Base-by-base conservation (phyloP, 2,797 vertebrate species). In the Anisognathus igniventris region DNA sequence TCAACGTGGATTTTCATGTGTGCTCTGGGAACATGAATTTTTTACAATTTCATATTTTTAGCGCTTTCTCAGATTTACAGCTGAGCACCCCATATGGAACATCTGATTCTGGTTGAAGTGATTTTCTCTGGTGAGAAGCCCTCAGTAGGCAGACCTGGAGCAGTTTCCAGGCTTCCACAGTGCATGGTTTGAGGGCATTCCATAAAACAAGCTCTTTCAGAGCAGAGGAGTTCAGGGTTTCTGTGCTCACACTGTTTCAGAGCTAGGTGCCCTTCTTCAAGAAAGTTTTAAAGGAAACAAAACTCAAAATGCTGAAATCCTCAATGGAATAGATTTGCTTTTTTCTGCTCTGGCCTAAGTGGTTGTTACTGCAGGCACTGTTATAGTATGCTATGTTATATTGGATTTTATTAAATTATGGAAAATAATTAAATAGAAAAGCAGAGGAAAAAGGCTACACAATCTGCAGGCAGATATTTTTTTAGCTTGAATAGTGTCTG, bases 371-470 rank as follows among this genome's bases (percentile, higher is more conserved):
- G 44, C 16, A 66, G 79, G 37, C n/a, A 77, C 33, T 1, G 3
- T 81, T 70, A 68, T 9, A 37, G 24, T 62, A 45, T 45, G 24
- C 33, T 35, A 4, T 44, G 30, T 66, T 86, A n/a, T 35, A 66
- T 6, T 72, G 23, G 20, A 40, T 80, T 62, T 86, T 79, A 91
- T 90, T 93, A 86, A 86, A 90, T 90, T 75, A 81, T 70, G 35
- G 74, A 88, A 93, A 92, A 92, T 89, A 87, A 86, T 93, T 73
- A 57, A 90, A 50, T 68, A 75, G 47, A 78, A 92, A 90, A 92
- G 51, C 66, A 86, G 73, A 35, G 10, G 15, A 31, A 62, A 80
- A 82, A 75, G 33, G 33, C 45, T 92, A 35, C 12, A 3, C 10
- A 70, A 53, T 50, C 33, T 67, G 47, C 31, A 70, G 54, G 31